These are phyloP conservation scores for Acrossocheilus wenchowensis DNA, from an alignment of 2,797 vertebrate genomes.

Conservation along the genomic window DNA sequence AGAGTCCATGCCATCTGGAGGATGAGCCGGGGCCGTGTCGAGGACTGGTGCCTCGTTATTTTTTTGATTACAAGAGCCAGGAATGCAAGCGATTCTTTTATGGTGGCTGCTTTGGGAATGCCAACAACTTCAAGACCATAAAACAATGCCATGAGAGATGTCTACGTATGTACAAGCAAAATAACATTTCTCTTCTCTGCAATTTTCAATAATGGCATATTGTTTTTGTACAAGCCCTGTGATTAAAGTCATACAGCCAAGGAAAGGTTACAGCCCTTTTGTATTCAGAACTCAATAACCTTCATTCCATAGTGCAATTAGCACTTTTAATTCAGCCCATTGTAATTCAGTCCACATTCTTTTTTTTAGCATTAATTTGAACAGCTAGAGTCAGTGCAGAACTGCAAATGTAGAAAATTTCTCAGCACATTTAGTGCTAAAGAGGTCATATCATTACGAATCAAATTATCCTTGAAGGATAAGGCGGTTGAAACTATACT, in stretches of 20 bases:
- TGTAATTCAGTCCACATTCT: slow-evolving; percentile 15
- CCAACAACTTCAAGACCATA: slow-evolving; percentile 87
- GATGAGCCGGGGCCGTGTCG: slow-evolving; percentile 87
- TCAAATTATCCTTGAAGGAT: neutral
- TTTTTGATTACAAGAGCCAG: slow-evolving; percentile 80
- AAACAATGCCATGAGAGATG: slow-evolving; percentile 82
- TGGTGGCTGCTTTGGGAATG: slow-evolving; percentile 92
- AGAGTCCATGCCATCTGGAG: slow-evolving; percentile 82
- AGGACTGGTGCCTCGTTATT: slow-evolving; percentile 82
- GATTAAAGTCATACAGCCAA: neutral
- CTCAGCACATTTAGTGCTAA: neutral
- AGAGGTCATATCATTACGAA: neutral
- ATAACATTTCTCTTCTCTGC: slow-evolving; percentile 11
- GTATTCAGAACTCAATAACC: neutral
- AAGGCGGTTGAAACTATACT: neutral
- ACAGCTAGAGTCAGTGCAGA: neutral
- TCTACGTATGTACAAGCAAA: slow-evolving; percentile 74
- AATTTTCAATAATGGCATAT: slow-evolving; percentile 12
- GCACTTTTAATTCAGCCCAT: neutral
- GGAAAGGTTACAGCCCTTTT: neutral
- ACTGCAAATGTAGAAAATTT: neutral
- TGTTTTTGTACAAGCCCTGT: slow-evolving; percentile 9
- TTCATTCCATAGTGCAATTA: neutral
- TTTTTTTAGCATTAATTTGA: slow-evolving; percentile 5
- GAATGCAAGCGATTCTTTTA: slow-evolving; percentile 85